phyloP scores from a whole-genome alignment of 2,113 vertebrate genomes.

The Ailurus styani region DNA sequence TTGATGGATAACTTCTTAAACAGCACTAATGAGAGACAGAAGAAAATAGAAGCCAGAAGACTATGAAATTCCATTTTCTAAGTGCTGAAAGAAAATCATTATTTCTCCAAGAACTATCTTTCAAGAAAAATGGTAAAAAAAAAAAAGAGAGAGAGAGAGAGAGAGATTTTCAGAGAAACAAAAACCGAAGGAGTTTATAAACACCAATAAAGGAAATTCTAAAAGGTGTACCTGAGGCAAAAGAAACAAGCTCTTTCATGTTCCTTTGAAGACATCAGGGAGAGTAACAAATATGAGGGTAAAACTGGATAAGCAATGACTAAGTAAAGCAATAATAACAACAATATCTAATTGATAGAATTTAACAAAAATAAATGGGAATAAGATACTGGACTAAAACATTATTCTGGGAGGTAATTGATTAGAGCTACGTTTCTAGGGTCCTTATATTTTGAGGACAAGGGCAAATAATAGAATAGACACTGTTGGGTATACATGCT shows the following conservation, averaged over 20 bases:
- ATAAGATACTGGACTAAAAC: not conserved
- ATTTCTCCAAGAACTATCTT: not conserved
- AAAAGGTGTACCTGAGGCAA: not conserved
- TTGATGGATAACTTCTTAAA: constrained; percentile 10
- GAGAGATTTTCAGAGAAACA: not conserved
- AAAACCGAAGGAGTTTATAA: not conserved
- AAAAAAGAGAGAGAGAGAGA: no score
- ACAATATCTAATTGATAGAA: not conserved
- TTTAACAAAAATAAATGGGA: not conserved
- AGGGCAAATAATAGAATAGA: not conserved
- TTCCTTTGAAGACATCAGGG: not conserved
- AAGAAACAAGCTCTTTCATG: not conserved
- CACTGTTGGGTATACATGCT: not conserved
- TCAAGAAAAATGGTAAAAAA: not conserved
- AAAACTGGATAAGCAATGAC: not conserved
- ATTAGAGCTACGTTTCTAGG: not conserved
- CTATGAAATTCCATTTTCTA: constrained; percentile 11
- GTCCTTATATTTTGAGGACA: not conserved
- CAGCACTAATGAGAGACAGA: not conserved
- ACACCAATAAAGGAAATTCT: not conserved
- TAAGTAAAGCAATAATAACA: not conserved
- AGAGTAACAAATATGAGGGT: not conserved
- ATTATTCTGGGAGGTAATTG: not conserved
- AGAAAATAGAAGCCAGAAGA: not conserved
- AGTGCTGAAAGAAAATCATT: not conserved